phyloP scores from a whole-genome alignment of 2,113 vertebrate species.

The Rattus rattus region DNA sequence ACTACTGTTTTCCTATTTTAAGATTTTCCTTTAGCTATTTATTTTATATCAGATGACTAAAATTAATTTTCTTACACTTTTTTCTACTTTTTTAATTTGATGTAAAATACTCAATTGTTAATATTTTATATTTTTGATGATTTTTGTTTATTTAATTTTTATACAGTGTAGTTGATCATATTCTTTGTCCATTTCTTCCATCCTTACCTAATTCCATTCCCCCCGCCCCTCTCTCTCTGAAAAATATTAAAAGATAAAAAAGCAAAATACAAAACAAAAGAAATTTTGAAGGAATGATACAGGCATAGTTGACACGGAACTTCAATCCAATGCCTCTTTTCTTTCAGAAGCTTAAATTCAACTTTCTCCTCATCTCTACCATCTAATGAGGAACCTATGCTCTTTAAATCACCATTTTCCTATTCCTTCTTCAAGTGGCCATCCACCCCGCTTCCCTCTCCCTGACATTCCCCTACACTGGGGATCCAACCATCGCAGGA shows the following conservation, averaged over 20 bases:
- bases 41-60: background rate
- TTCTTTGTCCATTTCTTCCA: background rate
- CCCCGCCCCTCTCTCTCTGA: background rate
- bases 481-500: too few species aligned
- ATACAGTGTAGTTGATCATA: background rate
- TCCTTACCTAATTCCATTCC: background rate
- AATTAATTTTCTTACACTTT: background rate
- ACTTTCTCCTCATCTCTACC: background rate
- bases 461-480: too few species aligned
- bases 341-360: background rate
- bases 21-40: background rate
- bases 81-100: background rate
- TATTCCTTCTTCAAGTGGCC: too few species aligned
- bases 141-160: background rate
- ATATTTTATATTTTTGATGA: background rate
- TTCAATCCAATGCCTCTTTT: background rate
- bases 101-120: background rate
- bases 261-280: background rate
- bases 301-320: background rate
- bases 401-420: background rate
- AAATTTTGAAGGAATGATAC: background rate
- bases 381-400: background rate
- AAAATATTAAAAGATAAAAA: background rate
- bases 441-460: too few species aligned
- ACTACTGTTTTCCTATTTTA: background rate